phyloP scores from a whole-genome alignment of 2,113 vertebrate genomes.

The Henicopernis longicauda region DNA sequence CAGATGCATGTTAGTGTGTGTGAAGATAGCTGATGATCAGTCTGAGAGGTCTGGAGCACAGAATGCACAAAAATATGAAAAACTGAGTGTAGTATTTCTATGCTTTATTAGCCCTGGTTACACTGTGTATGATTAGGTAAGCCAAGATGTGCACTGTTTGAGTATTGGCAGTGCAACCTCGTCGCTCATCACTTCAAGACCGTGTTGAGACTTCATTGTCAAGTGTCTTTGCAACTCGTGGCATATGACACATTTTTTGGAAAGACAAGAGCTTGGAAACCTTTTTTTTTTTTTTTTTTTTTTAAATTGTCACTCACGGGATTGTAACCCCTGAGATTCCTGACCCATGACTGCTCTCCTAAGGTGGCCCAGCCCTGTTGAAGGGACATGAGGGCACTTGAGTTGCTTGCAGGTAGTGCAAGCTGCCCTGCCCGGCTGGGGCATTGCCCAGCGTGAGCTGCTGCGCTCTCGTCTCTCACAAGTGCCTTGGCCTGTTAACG shows the following conservation, averaged over 20 bases:
- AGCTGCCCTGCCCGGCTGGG: background rate
- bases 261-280: background rate
- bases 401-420: background rate
- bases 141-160: too few relatives aligned
- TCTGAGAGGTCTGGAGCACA: background rate
- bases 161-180: background rate
- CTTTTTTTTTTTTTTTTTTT: too few relatives aligned
- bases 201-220: accelerated
- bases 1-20: background rate
- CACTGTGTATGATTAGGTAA: background rate
- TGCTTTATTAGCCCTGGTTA: background rate
- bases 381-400: background rate
- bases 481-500: background rate
- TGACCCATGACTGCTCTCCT: background rate
- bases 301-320: background rate
- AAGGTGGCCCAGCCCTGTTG: background rate
- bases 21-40: background rate
- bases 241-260: accelerated
- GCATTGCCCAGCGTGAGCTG: accelerated
- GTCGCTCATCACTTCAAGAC: background rate
- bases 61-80: background rate
- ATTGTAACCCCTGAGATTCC: background rate
- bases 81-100: accelerated
- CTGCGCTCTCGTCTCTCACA: background rate
- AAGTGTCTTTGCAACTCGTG: background rate